These are phyloP conservation scores for Nymphalis urticae DNA, from an alignment of 2,888 invertebrate species.

Conservation along the genomic window DNA sequence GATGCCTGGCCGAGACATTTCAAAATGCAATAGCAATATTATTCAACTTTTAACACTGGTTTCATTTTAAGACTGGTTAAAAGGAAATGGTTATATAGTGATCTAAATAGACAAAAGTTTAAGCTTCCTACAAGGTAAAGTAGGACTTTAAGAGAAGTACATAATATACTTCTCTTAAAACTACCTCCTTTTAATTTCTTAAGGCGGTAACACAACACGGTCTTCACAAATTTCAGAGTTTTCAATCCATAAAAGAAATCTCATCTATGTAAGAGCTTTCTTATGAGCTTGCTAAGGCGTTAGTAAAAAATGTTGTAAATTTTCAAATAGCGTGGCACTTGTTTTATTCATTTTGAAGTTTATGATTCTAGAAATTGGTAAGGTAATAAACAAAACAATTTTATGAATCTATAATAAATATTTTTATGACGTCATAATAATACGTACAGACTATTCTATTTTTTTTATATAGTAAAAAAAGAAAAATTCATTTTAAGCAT, in stretches of 20 bases:
- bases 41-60: too few relatives aligned
- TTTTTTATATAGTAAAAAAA: too few relatives aligned
- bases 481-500: too few relatives aligned
- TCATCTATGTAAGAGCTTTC: conserved; percentile 35
- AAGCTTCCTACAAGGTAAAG: background rate
- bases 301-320: conserved; percentile 3
- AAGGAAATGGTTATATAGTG: background rate
- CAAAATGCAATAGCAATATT: too few relatives aligned
- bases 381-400: too few relatives aligned
- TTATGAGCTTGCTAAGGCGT: conserved; percentile 20
- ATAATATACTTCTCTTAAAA: background rate
- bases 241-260: conserved; percentile 25
- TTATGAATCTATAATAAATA: too few relatives aligned
- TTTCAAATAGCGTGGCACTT: background rate
- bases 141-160: background rate
- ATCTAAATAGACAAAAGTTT: background rate
- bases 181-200: conserved; percentile 19
- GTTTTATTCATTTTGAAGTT: conserved; percentile 9
- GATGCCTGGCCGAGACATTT: too few relatives aligned
- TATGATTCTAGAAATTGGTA: background rate
- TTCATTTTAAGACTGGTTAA: too few relatives aligned
- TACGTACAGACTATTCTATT: too few relatives aligned
- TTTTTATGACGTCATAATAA: too few relatives aligned
- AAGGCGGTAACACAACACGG: conserved; percentile 9
- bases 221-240: conserved; percentile 22